Evolutionary conservation across 1,140 invertebrate species (phyloP).

Genomic region (Trissolcus basalis): DNA sequence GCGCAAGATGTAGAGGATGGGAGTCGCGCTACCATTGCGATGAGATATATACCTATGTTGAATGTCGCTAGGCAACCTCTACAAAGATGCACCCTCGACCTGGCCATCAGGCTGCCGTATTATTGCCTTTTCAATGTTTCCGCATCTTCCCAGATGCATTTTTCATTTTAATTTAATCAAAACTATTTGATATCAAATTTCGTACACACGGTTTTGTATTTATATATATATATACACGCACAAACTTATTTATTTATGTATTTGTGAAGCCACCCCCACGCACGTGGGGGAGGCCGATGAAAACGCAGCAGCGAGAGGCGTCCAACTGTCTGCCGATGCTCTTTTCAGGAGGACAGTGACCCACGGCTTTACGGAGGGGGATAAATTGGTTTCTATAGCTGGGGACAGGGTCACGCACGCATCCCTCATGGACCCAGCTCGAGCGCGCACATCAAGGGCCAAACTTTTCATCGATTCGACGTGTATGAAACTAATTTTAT

Average conservation of each 20-base stretch:
- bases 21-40: constrained; percentile 17
- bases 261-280: constrained; percentile 45
- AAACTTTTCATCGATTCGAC: constrained; percentile 39
- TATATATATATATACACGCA: too few relatives aligned
- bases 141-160: constrained; percentile 57
- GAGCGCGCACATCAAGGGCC: constrained; percentile 13
- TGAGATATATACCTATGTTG: constrained; percentile 56
- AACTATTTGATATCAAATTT: too few relatives aligned
- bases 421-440: constrained; percentile 31
- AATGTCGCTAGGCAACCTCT: constrained; percentile 73
- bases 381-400: constrained; percentile 63
- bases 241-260: constrained; percentile 18
- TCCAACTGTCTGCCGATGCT: constrained; percentile 60
- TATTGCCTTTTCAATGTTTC: constrained; percentile 74
- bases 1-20: constrained; percentile 20
- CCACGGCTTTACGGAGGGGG: constrained; percentile 51
- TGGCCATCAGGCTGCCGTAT: constrained; percentile 55
- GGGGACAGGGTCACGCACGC: constrained; percentile 49
- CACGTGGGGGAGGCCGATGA: constrained; percentile 57
- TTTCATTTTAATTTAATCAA: too few relatives aligned
- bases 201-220: too few relatives aligned
- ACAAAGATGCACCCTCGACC: constrained; percentile 67
- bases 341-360: constrained; percentile 65
- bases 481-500: constrained; percentile 21
- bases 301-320: constrained; percentile 65